Base-by-base conservation (phyloP, 2,888 invertebrate genomes). In the Perithous albicinctus region DNA sequence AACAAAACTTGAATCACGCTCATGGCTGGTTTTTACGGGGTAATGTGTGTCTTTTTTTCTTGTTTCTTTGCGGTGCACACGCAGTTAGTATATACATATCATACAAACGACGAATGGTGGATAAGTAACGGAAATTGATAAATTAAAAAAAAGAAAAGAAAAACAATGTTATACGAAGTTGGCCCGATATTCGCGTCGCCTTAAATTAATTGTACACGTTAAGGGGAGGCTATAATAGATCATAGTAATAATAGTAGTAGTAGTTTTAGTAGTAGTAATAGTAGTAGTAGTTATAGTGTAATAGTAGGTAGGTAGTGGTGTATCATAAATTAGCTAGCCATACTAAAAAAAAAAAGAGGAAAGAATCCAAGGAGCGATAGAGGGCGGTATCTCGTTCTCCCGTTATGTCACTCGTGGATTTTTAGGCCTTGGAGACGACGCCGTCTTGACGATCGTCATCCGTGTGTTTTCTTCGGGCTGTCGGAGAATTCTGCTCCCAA, bases 61-160 rank as follows among this genome's bases (percentile, higher is more conserved):
- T 20, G 32, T 56, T 43, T 74, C 18, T 59, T 67, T 20, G 59
- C 15, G 29, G 20, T 29, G 43, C 69, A 56, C 48, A 75, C 48
- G 64, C 74, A 38, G 41, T 59, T 78, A 51, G 74, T 82, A 82
- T 78, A 69, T 78, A 82, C 78, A 82, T 82, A 78, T 82, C 51
- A 70, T 82, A 82, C 78, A 82, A 82, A 63, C 41, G 54, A 73
- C 67, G 67, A 77, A 74, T 54, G 63, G 51, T 29, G 29, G n/a
- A 66, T 46, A 46, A 46, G 46, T 66, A 29, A 46, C 29, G 18
- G 20, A 23, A 29, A 20, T 35, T 18, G 35, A 23, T 43, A 64
- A 51, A 63, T 51, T 1, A 23, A 35, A 32, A 29, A 66, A 43
- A 38, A 48, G 29, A 18, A 51, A 51, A 32, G n/a, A 43, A 41